Percentiles rank a stretch among this genome's conserved stretches.
Conservation (phyloP, 2,888 invertebrate species). For the Hoplodrina ambigua region DNA sequence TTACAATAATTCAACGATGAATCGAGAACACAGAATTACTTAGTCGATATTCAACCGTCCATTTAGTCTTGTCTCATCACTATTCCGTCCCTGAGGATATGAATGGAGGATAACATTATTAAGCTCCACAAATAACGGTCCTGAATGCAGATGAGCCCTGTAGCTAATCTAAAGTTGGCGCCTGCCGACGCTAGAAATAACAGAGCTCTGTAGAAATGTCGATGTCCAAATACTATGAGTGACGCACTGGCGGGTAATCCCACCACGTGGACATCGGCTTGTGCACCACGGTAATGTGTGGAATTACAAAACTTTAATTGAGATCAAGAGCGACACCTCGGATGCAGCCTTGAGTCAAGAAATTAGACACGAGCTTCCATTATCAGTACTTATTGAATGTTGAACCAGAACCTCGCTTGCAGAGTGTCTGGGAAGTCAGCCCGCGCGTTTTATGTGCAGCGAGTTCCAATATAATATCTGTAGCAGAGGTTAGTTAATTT, state of each 20-base stretch:
- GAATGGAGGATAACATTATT: slow-evolving; percentile 81
- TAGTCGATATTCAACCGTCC: slow-evolving; percentile 47
- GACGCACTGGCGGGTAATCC: slow-evolving; percentile 77
- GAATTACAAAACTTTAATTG: slow-evolving; percentile 28
- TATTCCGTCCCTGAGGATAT: slow-evolving; percentile 70
- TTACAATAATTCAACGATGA: slow-evolving; percentile 43
- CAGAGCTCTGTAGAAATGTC: slow-evolving; percentile 82
- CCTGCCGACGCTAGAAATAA: slow-evolving; percentile 84
- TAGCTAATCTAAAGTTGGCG: slow-evolving; percentile 85
- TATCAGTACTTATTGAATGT: slow-evolving; percentile 21
- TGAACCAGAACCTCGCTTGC: not conserved
- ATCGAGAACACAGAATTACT: slow-evolving; percentile 47
- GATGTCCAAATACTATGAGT: slow-evolving; percentile 79
- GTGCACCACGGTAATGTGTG: not conserved
- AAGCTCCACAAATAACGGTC: slow-evolving; percentile 82
- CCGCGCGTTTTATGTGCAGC: slow-evolving; percentile 35
- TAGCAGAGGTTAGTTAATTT: slow-evolving; percentile 37
- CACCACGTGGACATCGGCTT: slow-evolving; percentile 57
- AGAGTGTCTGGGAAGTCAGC: slow-evolving; percentile 24
- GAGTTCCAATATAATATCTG: slow-evolving; percentile 26
- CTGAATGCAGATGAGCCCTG: slow-evolving; percentile 85
- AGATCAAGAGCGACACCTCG: slow-evolving; percentile 16
- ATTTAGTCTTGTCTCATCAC: slow-evolving; percentile 53
- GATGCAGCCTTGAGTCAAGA: slow-evolving; percentile 8
- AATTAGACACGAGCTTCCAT: slow-evolving; percentile 13